Evolutionary conservation across 2,797 vertebrate species (phyloP).

Genomic region (Anomalospiza imberbis): DNA sequence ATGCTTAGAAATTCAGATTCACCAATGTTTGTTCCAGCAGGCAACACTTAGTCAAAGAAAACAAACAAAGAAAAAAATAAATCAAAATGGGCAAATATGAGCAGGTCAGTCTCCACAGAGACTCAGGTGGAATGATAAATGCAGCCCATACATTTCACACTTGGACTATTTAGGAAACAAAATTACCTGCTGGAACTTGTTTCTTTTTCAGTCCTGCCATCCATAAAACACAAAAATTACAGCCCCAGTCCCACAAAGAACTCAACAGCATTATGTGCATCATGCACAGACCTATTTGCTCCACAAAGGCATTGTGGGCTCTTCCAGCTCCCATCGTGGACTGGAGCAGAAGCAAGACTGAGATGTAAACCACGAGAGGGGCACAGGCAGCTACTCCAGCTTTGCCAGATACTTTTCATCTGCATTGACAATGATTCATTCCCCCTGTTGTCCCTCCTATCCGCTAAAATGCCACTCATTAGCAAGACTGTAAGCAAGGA

Average conservation of each 20-base stretch:
- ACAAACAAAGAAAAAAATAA: background rate
- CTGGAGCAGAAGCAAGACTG: background rate
- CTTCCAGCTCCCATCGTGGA: background rate
- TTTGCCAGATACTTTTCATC: background rate
- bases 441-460: background rate
- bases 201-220: background rate
- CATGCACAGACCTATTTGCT: background rate
- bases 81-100: background rate
- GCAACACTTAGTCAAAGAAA: slow-evolving; percentile 23
- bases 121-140: slow-evolving; percentile 28
- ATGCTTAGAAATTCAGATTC: slow-evolving; percentile 4
- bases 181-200: background rate
- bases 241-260: background rate
- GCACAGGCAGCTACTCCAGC: background rate
- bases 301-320: background rate
- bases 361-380: background rate
- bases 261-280: background rate
- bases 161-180: background rate
- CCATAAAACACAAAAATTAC: background rate
- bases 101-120: background rate
- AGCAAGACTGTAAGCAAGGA: background rate
- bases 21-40: slow-evolving; percentile 11
- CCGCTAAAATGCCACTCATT: background rate
- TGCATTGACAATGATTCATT: background rate
- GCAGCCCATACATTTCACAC: background rate